Percentiles rank a stretch among this genome's conserved stretches.
Conservation (phyloP, 2,888 invertebrate genomes). For the Mactromeris polynyma region DNA sequence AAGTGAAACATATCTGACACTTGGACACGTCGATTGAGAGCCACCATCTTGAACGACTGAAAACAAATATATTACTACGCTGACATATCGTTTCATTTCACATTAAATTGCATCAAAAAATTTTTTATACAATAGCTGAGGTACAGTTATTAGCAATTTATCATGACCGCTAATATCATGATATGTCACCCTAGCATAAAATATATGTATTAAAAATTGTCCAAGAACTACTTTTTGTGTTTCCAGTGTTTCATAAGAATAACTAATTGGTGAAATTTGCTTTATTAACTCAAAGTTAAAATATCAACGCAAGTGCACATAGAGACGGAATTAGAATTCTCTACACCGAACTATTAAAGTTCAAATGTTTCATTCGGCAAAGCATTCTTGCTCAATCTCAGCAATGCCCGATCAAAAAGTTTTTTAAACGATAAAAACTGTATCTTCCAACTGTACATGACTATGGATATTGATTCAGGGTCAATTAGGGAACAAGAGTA, state of each 20-base stretch:
- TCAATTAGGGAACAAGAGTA: no score
- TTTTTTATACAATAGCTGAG: neutral
- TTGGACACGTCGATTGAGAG: slow-evolving; percentile 60
- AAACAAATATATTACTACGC: slow-evolving; percentile 65
- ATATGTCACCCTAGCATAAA: neutral
- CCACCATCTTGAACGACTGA: slow-evolving; percentile 62
- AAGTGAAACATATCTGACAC: slow-evolving; percentile 41
- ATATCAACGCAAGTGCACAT: neutral
- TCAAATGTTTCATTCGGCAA: no score
- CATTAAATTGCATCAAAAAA: neutral
- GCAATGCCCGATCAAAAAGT: no score
- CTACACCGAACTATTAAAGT: no score
- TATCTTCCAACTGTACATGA: no score
- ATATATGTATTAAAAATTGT: neutral
- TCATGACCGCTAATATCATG: neutral
- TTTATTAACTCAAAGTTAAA: neutral
- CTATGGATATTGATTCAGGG: no score
- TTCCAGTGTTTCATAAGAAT: neutral
- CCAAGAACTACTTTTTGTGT: slow-evolving; percentile 10
- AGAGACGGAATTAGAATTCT: no score
- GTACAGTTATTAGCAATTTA: neutral
- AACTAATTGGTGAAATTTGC: neutral
- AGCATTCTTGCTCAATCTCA: no score
- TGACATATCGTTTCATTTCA: neutral
- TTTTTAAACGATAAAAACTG: no score